Evolutionary conservation across 2,797 vertebrate species (phyloP), one percentile per base, ranked within the genome.

Genomic region (Periparus ater): DNA sequence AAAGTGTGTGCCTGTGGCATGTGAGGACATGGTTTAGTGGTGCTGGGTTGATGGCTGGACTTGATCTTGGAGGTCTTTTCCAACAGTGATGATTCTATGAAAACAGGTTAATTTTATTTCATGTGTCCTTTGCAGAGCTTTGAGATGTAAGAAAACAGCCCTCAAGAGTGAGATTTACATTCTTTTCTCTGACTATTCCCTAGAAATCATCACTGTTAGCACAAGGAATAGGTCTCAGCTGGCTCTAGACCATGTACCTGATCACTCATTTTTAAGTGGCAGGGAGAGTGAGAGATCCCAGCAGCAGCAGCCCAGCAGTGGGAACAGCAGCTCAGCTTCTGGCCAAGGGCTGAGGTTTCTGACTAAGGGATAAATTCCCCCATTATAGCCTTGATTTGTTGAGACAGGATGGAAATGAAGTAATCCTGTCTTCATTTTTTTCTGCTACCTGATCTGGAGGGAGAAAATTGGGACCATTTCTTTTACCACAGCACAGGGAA

Each of bases 391-490:
- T 84, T 95, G 95, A 96, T 96, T 96, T 95, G 91, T 86, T 86
- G 92, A 86, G 95, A 93, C 95, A 96, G 91, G 91, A 95, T 95
- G 93, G 93, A 96, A 97, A 96, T 96, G 78, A 96, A 96, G 93
- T 96, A 94, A 96, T 95, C 80, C 94, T 83, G 88, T 72, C 93
- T 68, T 96, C 89, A 90, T 86, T 96, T 95, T 91, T 94, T 96
- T 83, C 90, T 95, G 94, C 93, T 96, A 97, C 95, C 94, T 96
- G 93, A 96, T 95, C 96, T 78, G 90, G 63, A 92, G 81, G 55
- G 65, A 78, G 67, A 85, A 95, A 93, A 98, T 98, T 98, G 98
- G 98, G 98, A 98, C 98, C 97, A 97, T 98, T 99, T 98, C 98
- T 79, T 95, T 74, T 57, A 79, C 71, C 84, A 44, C 45, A 85